A percentile compares a stretch with the other conserved stretches of the same genome.
These are phyloP conservation scores for Halesus radiatus DNA, from an alignment of 1,140 invertebrate species.

Conservation along the genomic window DNA sequence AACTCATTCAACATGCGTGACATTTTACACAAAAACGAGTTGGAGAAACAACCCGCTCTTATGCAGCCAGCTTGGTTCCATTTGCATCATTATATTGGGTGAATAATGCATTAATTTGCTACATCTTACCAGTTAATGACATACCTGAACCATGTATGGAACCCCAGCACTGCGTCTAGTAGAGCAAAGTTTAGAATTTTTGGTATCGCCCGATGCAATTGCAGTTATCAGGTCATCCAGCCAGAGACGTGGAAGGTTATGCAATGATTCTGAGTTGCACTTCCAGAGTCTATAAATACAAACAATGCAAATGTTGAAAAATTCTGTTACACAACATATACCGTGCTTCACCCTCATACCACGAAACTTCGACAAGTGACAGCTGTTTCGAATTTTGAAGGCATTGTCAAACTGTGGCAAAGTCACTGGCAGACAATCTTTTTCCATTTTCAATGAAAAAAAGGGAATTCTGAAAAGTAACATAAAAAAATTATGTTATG, in stretches of 20 bases:
- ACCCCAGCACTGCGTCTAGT: constrained; percentile 92
- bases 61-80: too few relatives aligned
- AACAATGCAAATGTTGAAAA: neutral
- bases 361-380: too few relatives aligned
- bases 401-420: too few relatives aligned
- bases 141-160: constrained; percentile 90
- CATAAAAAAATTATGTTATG: neutral
- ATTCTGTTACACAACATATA: too few relatives aligned
- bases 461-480: too few relatives aligned
- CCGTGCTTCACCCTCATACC: too few relatives aligned
- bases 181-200: constrained; percentile 76
- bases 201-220: constrained; percentile 70
- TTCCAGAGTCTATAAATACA: constrained; percentile 66
- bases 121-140: neutral
- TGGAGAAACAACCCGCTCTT: too few relatives aligned
- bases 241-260: constrained; percentile 79
- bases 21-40: too few relatives aligned
- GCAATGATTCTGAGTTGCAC: constrained; percentile 69
- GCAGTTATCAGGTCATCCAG: constrained; percentile 76
- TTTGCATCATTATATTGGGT: neutral
- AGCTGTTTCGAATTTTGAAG: too few relatives aligned
- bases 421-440: too few relatives aligned
- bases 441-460: neutral
- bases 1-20: neutral
- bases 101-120: neutral